phyloP scores from a whole-genome alignment of 2,797 vertebrate species.

The Megalops cyprinoides region DNA sequence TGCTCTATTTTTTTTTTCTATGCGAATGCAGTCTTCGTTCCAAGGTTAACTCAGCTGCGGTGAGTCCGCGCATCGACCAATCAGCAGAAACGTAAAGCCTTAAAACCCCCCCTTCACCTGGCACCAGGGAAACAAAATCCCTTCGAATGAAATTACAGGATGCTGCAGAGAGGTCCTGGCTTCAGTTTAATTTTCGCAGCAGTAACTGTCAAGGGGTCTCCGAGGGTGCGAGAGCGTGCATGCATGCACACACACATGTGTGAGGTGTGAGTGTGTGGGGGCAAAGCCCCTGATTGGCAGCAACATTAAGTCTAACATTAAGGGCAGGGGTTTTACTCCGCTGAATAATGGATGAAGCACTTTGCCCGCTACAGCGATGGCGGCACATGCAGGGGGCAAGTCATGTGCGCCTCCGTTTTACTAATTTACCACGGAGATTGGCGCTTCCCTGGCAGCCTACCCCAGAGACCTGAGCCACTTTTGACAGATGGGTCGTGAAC shows the following conservation, averaged over 20 bases:
- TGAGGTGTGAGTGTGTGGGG: not conserved
- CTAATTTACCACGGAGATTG: conserved; percentile 31
- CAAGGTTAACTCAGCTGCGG: conserved; percentile 37
- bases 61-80: not conserved
- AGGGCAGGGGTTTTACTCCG: conserved; percentile 49
- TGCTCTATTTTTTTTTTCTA: conserved; percentile 32
- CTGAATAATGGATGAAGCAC: conserved; percentile 71
- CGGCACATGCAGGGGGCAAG: not conserved
- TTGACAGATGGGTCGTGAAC: conserved; percentile 52
- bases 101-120: not conserved
- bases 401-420: not conserved
- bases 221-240: too few species aligned
- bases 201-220: too few species aligned
- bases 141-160: conserved; percentile 66
- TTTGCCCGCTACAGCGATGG: conserved; percentile 44
- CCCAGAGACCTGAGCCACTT: conserved; percentile 34
- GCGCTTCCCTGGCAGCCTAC: conserved; percentile 18
- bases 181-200: too few species aligned
- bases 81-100: not conserved
- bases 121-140: conserved; percentile 65
- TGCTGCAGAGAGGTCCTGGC: conserved; percentile 52
- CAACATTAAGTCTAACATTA: not conserved
- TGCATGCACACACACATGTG: not conserved
- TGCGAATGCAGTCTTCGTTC: conserved; percentile 32
- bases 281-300: not conserved